Base-by-base conservation (phyloP, 2,797 vertebrate genomes). In the Channallabes apus region DNA sequence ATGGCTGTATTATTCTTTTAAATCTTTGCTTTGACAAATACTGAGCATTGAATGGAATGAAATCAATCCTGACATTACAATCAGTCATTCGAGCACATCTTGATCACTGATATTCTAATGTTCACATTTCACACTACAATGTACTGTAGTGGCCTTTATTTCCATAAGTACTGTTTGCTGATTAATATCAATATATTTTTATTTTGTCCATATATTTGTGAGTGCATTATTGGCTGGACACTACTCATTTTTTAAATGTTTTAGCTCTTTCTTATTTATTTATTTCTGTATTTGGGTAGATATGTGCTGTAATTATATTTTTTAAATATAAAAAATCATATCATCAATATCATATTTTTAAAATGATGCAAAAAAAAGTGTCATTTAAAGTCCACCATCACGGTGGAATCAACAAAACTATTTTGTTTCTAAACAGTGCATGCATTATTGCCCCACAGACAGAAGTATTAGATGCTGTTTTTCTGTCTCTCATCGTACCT, bases 1-100 rank as follows among this genome's bases (percentile, higher is more conserved):
- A 84, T 67, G n/a, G 35, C 62, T 61, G 29, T 35, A 81, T 84
- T 84, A 80, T 80, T 46, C 59, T 62, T 84, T 86, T 73, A 83
- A 65, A 83, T 68, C 77, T 59, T 68, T 58, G 77, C 77, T 68
- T 84, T 59, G 76, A 51, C 76, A 80, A 75, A 67, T 68, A 32
- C 62, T 27, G 6, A 64, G 29, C 58, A 80, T 12, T 15, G 67
- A 15, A 67, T 81, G 62, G 77, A 11, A n/a, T 59, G 69, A 72
- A 79, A 83, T 86, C 76, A 32, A 32, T 62, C 17, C n/a, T 83
- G 58, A 83, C 9, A 8, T 61, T 79, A 51, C 32, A 46, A 51
- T 71, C 81, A 46, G 80, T 58, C 65, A 41, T 72, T 79, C 38
- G 51, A 84, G 46, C 61, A 64, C 59, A 80, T 72, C 78, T 64